Base-by-base conservation (phyloP, 1,140 invertebrate genomes). In the Cylas formicarius region DNA sequence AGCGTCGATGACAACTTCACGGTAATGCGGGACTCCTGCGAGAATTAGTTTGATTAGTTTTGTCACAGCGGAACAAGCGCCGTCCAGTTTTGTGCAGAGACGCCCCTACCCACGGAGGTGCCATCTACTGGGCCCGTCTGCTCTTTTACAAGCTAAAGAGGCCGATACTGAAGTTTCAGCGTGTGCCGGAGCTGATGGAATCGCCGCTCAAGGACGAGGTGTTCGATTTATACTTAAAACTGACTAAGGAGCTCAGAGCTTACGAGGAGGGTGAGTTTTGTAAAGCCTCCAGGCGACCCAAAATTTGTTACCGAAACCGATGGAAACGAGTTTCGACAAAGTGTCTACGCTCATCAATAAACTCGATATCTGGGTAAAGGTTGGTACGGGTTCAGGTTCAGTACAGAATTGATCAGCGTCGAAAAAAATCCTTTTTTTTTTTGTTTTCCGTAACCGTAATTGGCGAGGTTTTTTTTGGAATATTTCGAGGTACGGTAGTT, bases 51-150 rank as follows among this genome's bases (percentile, higher is more conserved):
- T 39, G 28, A 11, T 28, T n/a, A 39, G 23, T 9, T 31, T 35
- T 18, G 3, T 2, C 24, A 31, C 57, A 87, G 80, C 72, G 73
- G 62, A 74, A 76, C 44, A 77, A 78, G 47, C 75, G 78, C 46
- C 71, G 76, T 44, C 89, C 90, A 1, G 84, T 85, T 1, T 57
- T 90, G 9, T 70, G 82, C 9, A 77, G 79, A 31, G 77, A 90
- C 57, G 80, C 89, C 52, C 83, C 88, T 0, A 79, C 81, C 0
- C 71, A 80, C 11, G 77, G 84, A 14, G 89, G 90, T 13, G 75
- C 84, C 10, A 87, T 94, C 34, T 84, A 76, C 58, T 94, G 90
- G 90, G 79, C 80, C 3, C 72, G 84, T 21, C 72, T 81, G 27
- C 64, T 92, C 9, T 87, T 87, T 52, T 73, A 82, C 48, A 77